A percentile compares a stretch with the other conserved stretches of the same genome.
These are phyloP conservation scores for Magallana gigas DNA, from an alignment of 1,140 invertebrate species.

Conservation along the genomic window DNA sequence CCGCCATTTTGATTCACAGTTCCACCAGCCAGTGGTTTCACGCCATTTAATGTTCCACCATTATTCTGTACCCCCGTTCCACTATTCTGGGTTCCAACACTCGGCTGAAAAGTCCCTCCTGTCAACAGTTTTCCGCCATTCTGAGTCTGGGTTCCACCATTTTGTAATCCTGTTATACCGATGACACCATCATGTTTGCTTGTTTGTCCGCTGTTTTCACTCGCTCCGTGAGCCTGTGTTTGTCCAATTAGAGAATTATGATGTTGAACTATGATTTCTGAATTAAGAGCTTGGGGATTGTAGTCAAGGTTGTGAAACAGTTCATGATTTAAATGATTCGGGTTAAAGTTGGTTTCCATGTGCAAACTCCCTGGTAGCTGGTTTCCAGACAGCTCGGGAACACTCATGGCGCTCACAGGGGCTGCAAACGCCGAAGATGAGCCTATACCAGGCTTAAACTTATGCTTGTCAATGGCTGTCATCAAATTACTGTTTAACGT, in stretches of 20 bases:
- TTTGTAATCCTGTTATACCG: neutral
- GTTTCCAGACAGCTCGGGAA: neutral
- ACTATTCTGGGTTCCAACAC: neutral
- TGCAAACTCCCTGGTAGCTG: neutral
- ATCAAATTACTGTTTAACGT: conserved; percentile 20
- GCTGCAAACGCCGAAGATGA: neutral
- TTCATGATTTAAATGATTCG: conserved; percentile 10
- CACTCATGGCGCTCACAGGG: neutral
- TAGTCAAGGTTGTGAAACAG: conserved; percentile 5
- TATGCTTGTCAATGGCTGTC: neutral
- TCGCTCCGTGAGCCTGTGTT: neutral
- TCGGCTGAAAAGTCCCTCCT: neutral
- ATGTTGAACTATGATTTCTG: neutral
- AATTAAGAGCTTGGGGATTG: conserved; percentile 4
- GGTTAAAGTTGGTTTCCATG: neutral
- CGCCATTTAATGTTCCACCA: too few species aligned
- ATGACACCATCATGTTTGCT: neutral
- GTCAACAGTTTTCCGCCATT: neutral
- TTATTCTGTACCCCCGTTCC: neutral
- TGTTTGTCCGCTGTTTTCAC: neutral
- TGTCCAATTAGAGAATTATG: neutral
- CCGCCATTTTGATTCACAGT: neutral
- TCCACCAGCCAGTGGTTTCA: neutral
- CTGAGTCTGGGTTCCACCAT: neutral
- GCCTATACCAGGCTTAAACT: conserved; percentile 8